Base-by-base conservation (phyloP, 2,888 invertebrate species). In the Phania funesta region DNA sequence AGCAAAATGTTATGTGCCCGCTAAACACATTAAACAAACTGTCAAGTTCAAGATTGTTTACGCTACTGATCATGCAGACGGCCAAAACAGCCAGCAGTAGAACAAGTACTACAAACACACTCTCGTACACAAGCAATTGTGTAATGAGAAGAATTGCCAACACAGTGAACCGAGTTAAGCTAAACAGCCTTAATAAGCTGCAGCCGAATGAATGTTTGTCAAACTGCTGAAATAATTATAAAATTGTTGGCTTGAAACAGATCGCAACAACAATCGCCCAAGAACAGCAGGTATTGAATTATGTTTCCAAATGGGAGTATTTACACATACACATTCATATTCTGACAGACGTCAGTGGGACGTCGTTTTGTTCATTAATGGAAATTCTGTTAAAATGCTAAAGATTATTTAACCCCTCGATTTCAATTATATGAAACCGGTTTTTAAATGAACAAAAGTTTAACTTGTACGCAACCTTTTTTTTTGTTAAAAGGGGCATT, bases 41-140 rank as follows among this genome's bases (percentile, higher is more conserved):
- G 82, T 74, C 82, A 82, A 82, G 82, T 82, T 82, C 82, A 82
- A 82, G 82, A 82, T 75, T 82, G 64, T 78, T 82, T 82, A 70
- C 74, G 78, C 62, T 82, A 82, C 82, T 82, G 82, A 82, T 82
- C 82, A 54, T 65, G 71, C 71, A 78, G 78, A 71, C 50, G 32
- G 41, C 50, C 50, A 46, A 58, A 64, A 50, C 64, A 62, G 41
- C 32, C 62, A 74, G 46, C 74, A 54, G 54, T 52, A 65, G 64
- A 64, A 70, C 60, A 18, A 29, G 41, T 26, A 67, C 48, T n/a
- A n/a, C n/a, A n/a, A 64, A 24, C 32, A 52, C 9, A 52, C 52
- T 22, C 71, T 26, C 5, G 1, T 16, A 44, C 29, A 56, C n/a
- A 44, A 24, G n/a, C 0, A 58, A 41, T 18, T 38, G 18, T 3